These are phyloP conservation scores for Rachycentron canadum DNA, from an alignment of 2,797 vertebrate species.

Conservation along the genomic window DNA sequence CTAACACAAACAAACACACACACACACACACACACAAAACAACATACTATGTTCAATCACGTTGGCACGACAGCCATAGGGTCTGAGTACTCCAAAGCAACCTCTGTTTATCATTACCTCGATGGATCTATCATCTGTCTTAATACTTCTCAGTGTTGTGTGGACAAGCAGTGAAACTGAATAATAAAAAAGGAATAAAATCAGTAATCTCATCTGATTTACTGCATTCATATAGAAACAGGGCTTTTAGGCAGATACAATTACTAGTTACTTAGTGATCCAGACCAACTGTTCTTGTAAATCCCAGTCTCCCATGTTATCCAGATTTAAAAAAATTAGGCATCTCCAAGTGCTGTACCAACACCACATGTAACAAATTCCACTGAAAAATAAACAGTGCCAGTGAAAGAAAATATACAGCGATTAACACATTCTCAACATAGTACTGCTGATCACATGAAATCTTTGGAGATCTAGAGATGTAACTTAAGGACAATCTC, in stretches of 20 bases:
- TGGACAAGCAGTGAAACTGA: slow-evolving; percentile 33
- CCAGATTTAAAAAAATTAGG: slow-evolving; percentile 34
- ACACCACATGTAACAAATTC: slow-evolving; percentile 49
- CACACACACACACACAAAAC: slow-evolving; percentile 18
- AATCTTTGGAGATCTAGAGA: slow-evolving; percentile 36
- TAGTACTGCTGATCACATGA: slow-evolving; percentile 47
- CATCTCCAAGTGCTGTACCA: slow-evolving; percentile 37
- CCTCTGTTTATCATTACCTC: slow-evolving; percentile 62
- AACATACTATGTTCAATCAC: slow-evolving; percentile 35
- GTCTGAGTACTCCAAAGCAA: slow-evolving; percentile 40
- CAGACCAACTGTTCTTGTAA: slow-evolving; percentile 24
- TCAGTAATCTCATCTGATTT: slow-evolving; percentile 42
- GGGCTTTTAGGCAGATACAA: slow-evolving; percentile 12
- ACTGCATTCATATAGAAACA: slow-evolving; percentile 27
- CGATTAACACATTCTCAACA: slow-evolving; percentile 56
- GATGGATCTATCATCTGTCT: slow-evolving; percentile 76
- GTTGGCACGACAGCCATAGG: slow-evolving; percentile 49
- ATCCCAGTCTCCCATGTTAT: slow-evolving; percentile 27
- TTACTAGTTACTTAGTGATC: slow-evolving; percentile 29
- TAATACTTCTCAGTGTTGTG: slow-evolving; percentile 42
- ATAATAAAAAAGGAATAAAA: slow-evolving; percentile 26
- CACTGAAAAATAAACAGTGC: slow-evolving; percentile 64
- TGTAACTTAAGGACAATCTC: slow-evolving; percentile 38
- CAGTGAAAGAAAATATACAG: slow-evolving; percentile 59
- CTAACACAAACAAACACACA: slow-evolving; percentile 29